Base-by-base conservation (phyloP, 2,888 invertebrate genomes). In the Drosophila tanythrix region DNA sequence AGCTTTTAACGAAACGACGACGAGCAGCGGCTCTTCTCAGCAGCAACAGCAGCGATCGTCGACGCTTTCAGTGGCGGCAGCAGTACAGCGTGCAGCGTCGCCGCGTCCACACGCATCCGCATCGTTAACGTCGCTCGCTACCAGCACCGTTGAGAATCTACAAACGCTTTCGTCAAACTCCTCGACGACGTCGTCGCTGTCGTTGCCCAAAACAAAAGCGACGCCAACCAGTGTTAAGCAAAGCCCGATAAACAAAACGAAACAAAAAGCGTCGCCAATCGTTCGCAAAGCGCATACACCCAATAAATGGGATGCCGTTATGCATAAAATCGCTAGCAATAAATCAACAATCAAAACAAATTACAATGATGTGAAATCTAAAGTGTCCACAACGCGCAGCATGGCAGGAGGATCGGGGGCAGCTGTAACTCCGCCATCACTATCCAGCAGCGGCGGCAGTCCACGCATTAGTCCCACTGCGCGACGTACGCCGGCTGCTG, bases 291-390 rank as follows among this genome's bases (percentile, higher is more conserved):
- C 90, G 57, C 86, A 83, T 59, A 81, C 91, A 58, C 90, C 92
- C 48, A 93, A 93, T 27, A 95, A 97, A 81, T 97, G 98, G 95
- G 97, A 97, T 90, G 95, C 96, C 60, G 97, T 98, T 58, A 96
- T 97, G 95, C 96, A 96, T 93, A 96, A 96, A 93, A 96, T 97
- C 74, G 95, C 96, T 51, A 95, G 95, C 79, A 95, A 95, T 71
- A 95, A 96, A 84, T 83, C 90, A 64, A 82, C 91, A 73, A 86
- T 91, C 56, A 96, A 96, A 91, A 95, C 96, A 15, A 95, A 96
- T 79, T 94, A 95, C 80, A 97, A 97, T 93, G 98, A 98, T 92
- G 96, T 98, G 40, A 98, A 98, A 93, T 97, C 98, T 55, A 96
- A 97, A 93, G 96, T 97, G 72, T 94, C 95, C 78, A 95, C 95